Percentiles rank a stretch among this genome's conserved stretches.
Conservation (phyloP, 1,140 invertebrate species). For the Meteorus sp. region DNA sequence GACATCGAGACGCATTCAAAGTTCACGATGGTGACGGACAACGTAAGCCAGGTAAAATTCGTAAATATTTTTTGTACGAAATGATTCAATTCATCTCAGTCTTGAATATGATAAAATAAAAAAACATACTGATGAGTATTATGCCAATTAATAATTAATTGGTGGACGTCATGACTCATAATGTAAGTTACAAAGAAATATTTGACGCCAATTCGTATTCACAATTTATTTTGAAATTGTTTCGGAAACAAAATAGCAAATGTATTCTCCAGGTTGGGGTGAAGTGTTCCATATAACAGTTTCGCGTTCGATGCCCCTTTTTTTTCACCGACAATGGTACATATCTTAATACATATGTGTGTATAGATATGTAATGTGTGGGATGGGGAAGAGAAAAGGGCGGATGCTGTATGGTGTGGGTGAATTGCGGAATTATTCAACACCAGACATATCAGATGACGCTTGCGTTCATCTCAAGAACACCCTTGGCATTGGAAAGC, state of each 20-base stretch:
- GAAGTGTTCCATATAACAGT: too few species aligned
- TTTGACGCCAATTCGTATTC: too few species aligned
- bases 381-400: constrained; percentile 10
- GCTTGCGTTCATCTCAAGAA: too few species aligned
- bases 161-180: too few species aligned
- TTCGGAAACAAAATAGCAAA: too few species aligned
- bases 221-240: too few species aligned
- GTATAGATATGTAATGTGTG: background rate
- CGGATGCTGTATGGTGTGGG: constrained; percentile 13
- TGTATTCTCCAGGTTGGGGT: too few species aligned
- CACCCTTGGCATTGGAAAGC: too few species aligned
- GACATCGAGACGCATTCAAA: background rate
- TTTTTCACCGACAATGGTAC: background rate
- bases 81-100: background rate
- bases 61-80: background rate
- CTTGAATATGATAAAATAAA: background rate
- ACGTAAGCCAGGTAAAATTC: constrained; percentile 48
- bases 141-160: background rate
- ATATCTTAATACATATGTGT: too few species aligned
- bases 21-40: constrained; percentile 50
- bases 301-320: background rate
- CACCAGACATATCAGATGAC: constrained; percentile 16
- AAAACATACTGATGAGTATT: background rate
- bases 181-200: too few species aligned
- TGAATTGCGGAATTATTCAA: constrained; percentile 11